Evolutionary conservation across 2,797 vertebrate species (phyloP), one percentile per base, ranked within the genome.

Genomic region (Tauraco hartlaubi): DNA sequence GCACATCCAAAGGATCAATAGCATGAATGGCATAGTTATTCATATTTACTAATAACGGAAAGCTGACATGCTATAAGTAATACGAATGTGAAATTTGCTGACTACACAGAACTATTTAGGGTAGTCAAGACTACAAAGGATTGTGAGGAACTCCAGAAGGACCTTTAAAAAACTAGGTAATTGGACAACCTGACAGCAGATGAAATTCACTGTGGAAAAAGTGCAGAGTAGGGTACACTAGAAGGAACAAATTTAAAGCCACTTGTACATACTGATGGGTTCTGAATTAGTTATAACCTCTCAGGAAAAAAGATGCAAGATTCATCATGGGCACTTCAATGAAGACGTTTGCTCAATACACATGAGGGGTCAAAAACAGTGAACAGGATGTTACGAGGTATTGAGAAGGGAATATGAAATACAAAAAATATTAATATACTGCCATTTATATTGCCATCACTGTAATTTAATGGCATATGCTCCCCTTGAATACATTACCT

Each of bases 21-120:
- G 72, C 49, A 22, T 76, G 93, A 96, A 95, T 91, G 90, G 48
- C 15, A 7, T 51, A 93, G 92, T 91, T 96, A 96, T 96, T 96
- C 97, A 94, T 97, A 98, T 98, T 97, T 97, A 97, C 97, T 98
- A 97, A 97, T 97, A 96, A 95, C 96, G 96, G 90, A 96, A 97
- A 92, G 94, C 92, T 95, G 94, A 97, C 97, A 93, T 64, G 90
- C 62, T 81, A 11, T 83, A 96, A 95, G 95, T 96, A 97, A 92
- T 85, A 97, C 93, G 88, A 96, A 96, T 5, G 29, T 59, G 85
- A 97, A 97, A 96, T 93, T 51, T 88, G 93, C 96, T 97, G 91
- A 97, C 92, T 85, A 92, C 94, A 80, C 63, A 86, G 85, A 84
- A 88, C 48, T 73, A 92, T 68, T 62, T 39, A 81, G 78, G 18